Conservation (phyloP, 2,888 invertebrate species). For the Dolomedes plantarius region DNA sequence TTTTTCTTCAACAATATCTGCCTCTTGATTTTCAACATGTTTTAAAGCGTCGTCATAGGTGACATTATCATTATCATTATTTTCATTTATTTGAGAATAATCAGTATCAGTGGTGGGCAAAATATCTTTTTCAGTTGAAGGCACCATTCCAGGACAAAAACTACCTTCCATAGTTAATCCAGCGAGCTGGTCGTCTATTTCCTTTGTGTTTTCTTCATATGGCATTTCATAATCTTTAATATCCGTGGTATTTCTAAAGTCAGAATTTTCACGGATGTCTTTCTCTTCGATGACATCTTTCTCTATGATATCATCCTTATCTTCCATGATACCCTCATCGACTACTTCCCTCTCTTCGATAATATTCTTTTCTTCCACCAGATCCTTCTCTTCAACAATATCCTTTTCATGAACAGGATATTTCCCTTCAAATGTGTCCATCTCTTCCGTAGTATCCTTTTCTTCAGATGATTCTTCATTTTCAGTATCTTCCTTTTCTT, state of each 20-base stretch:
- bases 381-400: not conserved
- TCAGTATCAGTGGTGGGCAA: not conserved
- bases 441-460: too few relatives aligned
- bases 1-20: not conserved
- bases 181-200: constrained; percentile 44
- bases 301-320: not conserved
- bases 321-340: not conserved
- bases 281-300: too few relatives aligned
- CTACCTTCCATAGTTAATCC: constrained; percentile 64
- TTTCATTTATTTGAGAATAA: not conserved
- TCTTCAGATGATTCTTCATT: too few relatives aligned
- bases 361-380: not conserved
- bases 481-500: too few relatives aligned
- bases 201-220: not conserved
- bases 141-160: constrained; percentile 43
- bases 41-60: not conserved
- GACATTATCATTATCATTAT: not conserved
- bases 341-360: not conserved
- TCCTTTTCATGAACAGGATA: not conserved
- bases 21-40: not conserved
- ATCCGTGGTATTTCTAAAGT: too few relatives aligned
- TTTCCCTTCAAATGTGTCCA: too few relatives aligned
- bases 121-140: not conserved
- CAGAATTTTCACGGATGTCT: too few relatives aligned
- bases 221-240: not conserved